These are phyloP conservation scores for Riparia riparia DNA, from an alignment of 2,113 vertebrate genomes.

Conservation along the genomic window DNA sequence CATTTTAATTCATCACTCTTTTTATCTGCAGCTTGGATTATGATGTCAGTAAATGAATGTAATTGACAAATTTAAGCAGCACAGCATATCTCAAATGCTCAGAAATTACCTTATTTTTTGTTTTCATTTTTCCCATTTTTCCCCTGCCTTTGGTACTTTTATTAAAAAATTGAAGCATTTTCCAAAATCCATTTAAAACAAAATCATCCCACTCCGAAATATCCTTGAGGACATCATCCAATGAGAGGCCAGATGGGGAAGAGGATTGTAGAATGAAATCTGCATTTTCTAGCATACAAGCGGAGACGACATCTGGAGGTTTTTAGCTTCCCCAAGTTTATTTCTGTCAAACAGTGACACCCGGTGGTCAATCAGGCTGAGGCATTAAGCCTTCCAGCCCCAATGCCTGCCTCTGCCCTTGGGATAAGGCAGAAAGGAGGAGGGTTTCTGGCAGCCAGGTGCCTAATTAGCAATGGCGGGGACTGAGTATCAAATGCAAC, in stretches of 20 bases:
- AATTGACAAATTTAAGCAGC: background rate
- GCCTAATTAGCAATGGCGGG: background rate
- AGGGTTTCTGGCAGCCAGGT: background rate
- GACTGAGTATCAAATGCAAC: background rate
- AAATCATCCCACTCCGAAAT: background rate
- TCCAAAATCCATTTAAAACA: background rate
- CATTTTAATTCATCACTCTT: background rate
- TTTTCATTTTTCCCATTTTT: background rate
- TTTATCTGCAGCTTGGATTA: background rate
- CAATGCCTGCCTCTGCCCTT: background rate
- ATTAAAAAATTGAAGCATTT: background rate
- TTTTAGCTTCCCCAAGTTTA: background rate
- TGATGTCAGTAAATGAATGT: background rate
- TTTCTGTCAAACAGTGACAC: constrained; percentile 44
- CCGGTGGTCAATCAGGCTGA: background rate
- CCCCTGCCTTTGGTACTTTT: background rate
- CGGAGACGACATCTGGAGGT: background rate
- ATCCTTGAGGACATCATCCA: background rate
- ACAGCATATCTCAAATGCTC: background rate
- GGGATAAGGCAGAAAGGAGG: background rate
- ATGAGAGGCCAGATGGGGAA: background rate
- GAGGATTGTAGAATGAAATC: background rate
- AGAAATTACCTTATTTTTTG: background rate
- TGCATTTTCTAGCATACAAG: rapidly evolving
- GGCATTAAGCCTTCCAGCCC: rapidly evolving